Conservation (phyloP, 2,113 vertebrate genomes). For the Seriola rivoliana region DNA sequence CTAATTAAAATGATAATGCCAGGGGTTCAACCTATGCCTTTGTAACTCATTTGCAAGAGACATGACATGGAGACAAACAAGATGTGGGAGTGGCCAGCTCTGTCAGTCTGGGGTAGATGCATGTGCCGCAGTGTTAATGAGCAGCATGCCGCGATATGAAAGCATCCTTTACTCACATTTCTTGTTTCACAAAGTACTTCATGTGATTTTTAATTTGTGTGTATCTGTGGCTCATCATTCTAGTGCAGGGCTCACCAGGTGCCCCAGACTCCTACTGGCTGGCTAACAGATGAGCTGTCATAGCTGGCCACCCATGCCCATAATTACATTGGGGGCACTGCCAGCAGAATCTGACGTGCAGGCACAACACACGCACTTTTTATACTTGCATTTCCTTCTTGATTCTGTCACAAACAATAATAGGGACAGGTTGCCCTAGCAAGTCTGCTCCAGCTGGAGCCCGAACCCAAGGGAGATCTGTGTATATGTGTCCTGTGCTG, state of each 20-base stretch:
- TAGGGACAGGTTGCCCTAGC: conserved; percentile 73
- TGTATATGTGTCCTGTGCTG: conserved; percentile 55
- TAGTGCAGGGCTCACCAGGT: conserved; percentile 74
- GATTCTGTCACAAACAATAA: conserved; percentile 83
- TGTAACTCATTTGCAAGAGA: conserved; percentile 57
- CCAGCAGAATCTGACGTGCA: conserved; percentile 75
- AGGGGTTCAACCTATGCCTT: conserved; percentile 36
- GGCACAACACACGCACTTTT: conserved; percentile 64
- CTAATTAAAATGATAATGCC: conserved; percentile 70
- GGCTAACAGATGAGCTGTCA: conserved; percentile 86
- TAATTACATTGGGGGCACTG: conserved; percentile 82
- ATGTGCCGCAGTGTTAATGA: conserved; percentile 33
- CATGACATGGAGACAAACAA: conserved; percentile 40
- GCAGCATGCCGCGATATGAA: conserved; percentile 26
- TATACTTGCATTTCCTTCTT: conserved; percentile 76
- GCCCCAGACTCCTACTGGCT: conserved; percentile 72
- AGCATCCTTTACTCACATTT: conserved; percentile 19
- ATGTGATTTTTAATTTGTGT: conserved; percentile 67
- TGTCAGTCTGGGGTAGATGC: conserved; percentile 32
- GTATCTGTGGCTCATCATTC: conserved; percentile 64
- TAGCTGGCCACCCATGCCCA: conserved; percentile 82
- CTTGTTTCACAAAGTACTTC: conserved; percentile 41
- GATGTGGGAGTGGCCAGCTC: conserved; percentile 33
- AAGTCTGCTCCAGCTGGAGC: conserved; percentile 77
- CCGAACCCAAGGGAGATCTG: conserved; percentile 64